Conservation (phyloP, 2,888 invertebrate genomes). For the Tolmerus cingulatus region DNA sequence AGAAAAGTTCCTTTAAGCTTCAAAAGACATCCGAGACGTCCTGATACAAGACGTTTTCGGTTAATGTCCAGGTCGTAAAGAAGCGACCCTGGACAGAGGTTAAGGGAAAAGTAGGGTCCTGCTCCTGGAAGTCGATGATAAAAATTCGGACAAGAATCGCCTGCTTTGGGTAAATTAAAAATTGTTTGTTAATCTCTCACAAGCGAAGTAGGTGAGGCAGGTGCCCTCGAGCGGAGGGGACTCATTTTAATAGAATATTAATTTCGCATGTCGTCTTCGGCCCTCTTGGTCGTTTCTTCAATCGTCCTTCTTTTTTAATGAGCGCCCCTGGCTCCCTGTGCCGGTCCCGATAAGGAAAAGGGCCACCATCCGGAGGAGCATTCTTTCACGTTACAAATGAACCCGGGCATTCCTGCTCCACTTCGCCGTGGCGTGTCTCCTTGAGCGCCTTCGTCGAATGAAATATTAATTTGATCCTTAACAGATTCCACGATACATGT, state of each 20-base stretch:
- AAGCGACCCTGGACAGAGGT: background rate
- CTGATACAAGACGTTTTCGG: background rate
- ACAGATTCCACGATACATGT: slow-evolving; percentile 29
- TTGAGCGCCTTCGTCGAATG: background rate
- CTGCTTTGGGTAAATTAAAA: background rate
- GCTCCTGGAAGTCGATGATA: background rate
- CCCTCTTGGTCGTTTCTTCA: background rate
- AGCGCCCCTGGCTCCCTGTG: background rate
- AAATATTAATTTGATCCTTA: slow-evolving; percentile 38
- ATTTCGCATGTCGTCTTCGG: background rate
- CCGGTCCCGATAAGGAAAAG: background rate
- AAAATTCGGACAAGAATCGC: background rate
- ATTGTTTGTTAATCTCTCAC: background rate
- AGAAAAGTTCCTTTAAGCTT: background rate
- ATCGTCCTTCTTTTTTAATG: background rate
- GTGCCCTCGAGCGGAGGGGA: background rate
- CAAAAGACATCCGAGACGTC: background rate
- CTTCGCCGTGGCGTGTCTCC: background rate
- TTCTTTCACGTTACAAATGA: slow-evolving; percentile 29
- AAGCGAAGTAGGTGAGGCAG: background rate
- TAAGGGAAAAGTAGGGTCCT: background rate
- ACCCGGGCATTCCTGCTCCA: background rate
- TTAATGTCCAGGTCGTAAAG: background rate
- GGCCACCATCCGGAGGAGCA: background rate
- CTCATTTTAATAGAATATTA: background rate